phyloP scores from a whole-genome alignment of 2,797 vertebrate species.

The Enoplosus armatus region DNA sequence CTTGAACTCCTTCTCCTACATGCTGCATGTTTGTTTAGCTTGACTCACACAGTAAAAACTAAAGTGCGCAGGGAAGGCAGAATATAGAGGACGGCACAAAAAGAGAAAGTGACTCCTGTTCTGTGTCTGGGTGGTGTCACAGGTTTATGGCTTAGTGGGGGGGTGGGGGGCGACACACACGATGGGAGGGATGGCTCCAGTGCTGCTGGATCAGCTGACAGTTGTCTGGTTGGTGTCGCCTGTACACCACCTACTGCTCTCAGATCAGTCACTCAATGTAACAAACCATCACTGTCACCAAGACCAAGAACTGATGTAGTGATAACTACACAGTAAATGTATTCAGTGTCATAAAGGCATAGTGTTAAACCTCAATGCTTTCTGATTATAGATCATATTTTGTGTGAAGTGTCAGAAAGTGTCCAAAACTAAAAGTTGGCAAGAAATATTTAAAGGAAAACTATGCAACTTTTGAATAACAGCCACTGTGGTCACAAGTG shows the following conservation, averaged over 20 bases:
- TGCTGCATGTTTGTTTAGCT: slow-evolving; percentile 19
- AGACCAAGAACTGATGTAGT: no score
- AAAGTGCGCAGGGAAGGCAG: background rate
- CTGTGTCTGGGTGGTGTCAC: slow-evolving; percentile 59
- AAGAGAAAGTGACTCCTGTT: slow-evolving; percentile 62
- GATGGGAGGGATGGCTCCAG: slow-evolving; percentile 52
- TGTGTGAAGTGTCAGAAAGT: background rate
- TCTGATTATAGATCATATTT: no score
- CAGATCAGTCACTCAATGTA: slow-evolving; percentile 14
- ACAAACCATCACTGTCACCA: background rate
- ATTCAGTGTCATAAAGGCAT: no score
- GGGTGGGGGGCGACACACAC: slow-evolving; percentile 13
- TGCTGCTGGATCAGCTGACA: slow-evolving; percentile 54
- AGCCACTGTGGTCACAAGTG: background rate
- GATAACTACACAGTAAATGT: no score
- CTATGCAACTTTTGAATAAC: background rate
- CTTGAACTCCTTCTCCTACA: background rate
- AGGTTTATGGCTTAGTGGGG: slow-evolving; percentile 55
- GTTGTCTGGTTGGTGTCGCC: slow-evolving; percentile 47
- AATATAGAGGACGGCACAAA: background rate
- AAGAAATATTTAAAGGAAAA: background rate
- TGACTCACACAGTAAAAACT: background rate
- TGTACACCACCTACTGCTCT: slow-evolving; percentile 14
- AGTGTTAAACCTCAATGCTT: no score
- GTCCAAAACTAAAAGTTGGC: background rate